Base-by-base conservation (phyloP, 2,797 vertebrate genomes). In the Gymnoscopelus microlampas region DNA sequence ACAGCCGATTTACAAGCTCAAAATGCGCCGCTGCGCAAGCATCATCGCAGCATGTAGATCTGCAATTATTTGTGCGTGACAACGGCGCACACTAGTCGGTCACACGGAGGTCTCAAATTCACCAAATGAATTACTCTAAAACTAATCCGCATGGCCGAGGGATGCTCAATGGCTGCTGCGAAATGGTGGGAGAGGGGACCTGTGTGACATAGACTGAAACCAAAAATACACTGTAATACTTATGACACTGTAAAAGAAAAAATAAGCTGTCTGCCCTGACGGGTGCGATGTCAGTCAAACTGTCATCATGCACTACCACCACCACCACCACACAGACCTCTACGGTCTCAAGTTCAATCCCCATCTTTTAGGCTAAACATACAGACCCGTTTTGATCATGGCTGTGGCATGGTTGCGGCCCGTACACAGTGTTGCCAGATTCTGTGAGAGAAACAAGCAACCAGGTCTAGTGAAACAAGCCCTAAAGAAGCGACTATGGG, bases 301-400 rank as follows among this genome's bases (percentile, higher is more conserved):
- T 54, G 53, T 15, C 39, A 7, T 39, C 39, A 39, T 9, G 32
- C 8, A 39, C 39, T 39, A 19, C 19, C 19, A 39, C 8, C n/a
- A 14, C n/a, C 2, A 39, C 8, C 5, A 14, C n/a, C 49, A 51
- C 49, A 12, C 12, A 51, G 11, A 51, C 49, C 49, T 4, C 12
- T 51, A 51, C n/a, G n/a, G 49, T 51, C 49, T 51, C 14, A 51
- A 15, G 50, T 4, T 44, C 64, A 23, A 59, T 49, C 66, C 56
- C 51, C 57, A 64, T 54, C 68, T 9, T 15, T 63, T 44, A 44
- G 39, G 39, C 39, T 44, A 70, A 72, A 57, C 57, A 70, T 24
- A 57, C 39, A 67, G 23, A 50, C 11, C 62, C 29, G n/a, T 76
- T 82, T 80, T 44, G 39, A 2, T 44, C 10, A 8, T 44, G 39